Evolutionary conservation across 2,113 vertebrate genomes (phyloP).

Genomic region (Numenius arquata): DNA sequence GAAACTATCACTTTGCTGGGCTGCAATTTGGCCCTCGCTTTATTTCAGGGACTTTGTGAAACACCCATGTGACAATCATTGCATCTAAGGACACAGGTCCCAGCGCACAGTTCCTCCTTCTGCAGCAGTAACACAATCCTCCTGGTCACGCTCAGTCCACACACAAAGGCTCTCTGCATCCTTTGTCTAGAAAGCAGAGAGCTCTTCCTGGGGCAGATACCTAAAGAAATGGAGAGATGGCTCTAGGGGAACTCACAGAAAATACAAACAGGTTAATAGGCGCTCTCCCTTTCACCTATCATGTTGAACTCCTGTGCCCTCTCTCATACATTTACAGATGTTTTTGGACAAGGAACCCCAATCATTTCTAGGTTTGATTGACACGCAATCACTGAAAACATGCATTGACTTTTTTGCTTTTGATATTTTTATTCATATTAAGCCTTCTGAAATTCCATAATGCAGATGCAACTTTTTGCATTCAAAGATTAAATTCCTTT

Average conservation of each 20-base stretch:
- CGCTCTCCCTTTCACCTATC: neutral
- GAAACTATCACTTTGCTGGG: neutral
- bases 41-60: neutral
- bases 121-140: neutral
- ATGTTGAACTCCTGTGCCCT: neutral
- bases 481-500: neutral
- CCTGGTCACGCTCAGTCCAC: neutral
- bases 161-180: neutral
- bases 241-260: neutral
- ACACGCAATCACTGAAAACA: neutral
- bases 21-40: neutral
- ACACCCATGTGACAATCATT: fast-evolving
- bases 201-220: neutral
- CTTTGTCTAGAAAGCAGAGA: neutral
- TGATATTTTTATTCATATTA: neutral
- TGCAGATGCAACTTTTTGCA: neutral
- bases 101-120: neutral
- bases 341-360: neutral
- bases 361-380: neutral
- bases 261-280: neutral
- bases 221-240: neutral
- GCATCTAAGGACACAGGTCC: fast-evolving
- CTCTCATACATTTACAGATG: neutral
- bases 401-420: neutral
- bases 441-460: neutral